A percentile compares a stretch with the other conserved stretches of the same genome.
These are phyloP conservation scores for Noctua pronuba DNA, from an alignment of 2,888 invertebrate genomes.

Conservation along the genomic window DNA sequence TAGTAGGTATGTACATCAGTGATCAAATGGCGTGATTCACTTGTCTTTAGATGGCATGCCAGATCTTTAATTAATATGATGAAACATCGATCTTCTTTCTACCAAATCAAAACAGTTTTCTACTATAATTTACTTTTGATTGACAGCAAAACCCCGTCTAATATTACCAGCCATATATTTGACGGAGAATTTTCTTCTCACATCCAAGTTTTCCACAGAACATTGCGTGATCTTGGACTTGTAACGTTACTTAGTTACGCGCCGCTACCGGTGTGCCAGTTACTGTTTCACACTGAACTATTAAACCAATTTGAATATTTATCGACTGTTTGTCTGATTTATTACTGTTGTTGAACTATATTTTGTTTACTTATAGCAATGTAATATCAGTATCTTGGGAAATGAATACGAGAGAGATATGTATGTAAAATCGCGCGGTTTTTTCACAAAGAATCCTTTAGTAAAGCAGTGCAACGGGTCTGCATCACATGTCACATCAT, in stretches of 20 bases:
- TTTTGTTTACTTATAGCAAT: not conserved
- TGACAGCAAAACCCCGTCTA: not conserved
- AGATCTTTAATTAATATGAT: not conserved
- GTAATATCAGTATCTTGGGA: not conserved
- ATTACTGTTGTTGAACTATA: not conserved
- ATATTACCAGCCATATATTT: not conserved
- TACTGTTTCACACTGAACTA: conserved; percentile 48
- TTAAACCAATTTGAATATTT: conserved; percentile 55
- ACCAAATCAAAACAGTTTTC: not conserved
- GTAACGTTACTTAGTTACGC: conserved; percentile 44
- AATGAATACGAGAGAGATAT: not conserved
- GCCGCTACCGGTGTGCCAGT: conserved; percentile 53
- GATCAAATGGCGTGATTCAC: not conserved
- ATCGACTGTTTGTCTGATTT: conserved; percentile 33
- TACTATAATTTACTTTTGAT: not conserved
- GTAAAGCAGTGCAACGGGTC: not conserved
- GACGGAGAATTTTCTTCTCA: conserved; percentile 27
- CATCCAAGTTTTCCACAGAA: conserved; percentile 25
- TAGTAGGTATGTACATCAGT: not conserved
- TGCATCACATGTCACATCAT: not conserved
- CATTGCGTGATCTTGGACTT: conserved; percentile 65
- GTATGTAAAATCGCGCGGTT: not conserved
- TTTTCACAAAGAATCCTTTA: not conserved
- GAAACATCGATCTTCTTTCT: not conserved
- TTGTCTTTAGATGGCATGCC: not conserved